Percentiles rank a stretch among this genome's conserved stretches.
Evolutionary conservation across 1,140 invertebrate species (phyloP).

Genomic region (Drosophila takahashii): DNA sequence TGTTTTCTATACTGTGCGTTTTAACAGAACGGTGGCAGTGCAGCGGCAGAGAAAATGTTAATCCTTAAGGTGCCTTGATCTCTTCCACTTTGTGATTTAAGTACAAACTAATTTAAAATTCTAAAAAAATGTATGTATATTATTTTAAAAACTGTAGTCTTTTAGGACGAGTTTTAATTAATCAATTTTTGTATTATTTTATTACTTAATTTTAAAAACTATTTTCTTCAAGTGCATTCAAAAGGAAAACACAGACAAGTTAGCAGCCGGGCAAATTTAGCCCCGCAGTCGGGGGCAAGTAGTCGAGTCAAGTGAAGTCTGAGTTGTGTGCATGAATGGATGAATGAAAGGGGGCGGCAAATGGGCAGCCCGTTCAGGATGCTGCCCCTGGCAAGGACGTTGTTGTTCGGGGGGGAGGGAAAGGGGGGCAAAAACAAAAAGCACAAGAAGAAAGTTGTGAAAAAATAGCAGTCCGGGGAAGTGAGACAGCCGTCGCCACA

Average conservation of each 20-base stretch:
- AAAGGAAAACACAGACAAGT: constrained; percentile 46
- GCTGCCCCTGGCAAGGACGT: constrained; percentile 55
- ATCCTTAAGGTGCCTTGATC: too few relatives aligned
- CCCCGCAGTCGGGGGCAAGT: constrained; percentile 17
- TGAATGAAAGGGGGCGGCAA: constrained; percentile 42
- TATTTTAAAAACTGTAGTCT: too few relatives aligned
- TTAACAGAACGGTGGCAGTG: too few relatives aligned
- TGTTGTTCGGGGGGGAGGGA: constrained; percentile 1
- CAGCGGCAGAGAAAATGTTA: too few relatives aligned
- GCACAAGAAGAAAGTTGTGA: constrained; percentile 51
- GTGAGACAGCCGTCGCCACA: constrained; percentile 29
- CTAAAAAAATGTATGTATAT: too few relatives aligned
- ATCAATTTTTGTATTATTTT: too few relatives aligned
- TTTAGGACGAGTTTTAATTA: too few relatives aligned
- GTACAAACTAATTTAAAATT: too few relatives aligned
- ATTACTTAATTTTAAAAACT: too few relatives aligned
- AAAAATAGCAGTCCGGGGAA: constrained; percentile 34
- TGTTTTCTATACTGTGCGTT: too few relatives aligned
- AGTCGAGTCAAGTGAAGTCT: constrained; percentile 40
- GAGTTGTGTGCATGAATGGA: constrained; percentile 61
- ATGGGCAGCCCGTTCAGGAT: constrained; percentile 37
- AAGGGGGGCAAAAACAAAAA: constrained; percentile 50
- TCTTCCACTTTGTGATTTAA: too few relatives aligned
- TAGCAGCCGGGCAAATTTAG: constrained; percentile 37
- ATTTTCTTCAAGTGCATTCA: constrained; percentile 26